Conservation (phyloP, 2,113 vertebrate genomes). For the Prionailurus bengalensis region DNA sequence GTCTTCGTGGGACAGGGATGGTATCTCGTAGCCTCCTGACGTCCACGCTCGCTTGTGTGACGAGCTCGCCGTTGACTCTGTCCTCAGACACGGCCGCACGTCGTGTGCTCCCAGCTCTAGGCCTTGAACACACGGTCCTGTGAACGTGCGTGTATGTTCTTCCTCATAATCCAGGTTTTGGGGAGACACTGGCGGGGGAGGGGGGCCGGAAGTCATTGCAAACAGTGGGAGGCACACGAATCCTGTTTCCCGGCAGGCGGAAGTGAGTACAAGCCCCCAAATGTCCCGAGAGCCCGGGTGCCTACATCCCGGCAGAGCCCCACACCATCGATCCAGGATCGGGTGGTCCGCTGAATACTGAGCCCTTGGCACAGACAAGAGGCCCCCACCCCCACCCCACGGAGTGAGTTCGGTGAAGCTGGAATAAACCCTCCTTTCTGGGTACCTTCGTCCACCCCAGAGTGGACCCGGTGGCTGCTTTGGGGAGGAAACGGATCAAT, state of each 20-base stretch:
- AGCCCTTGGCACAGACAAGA: not conserved
- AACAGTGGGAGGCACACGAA: not conserved
- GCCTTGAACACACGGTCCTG: rapidly evolving
- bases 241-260: not conserved
- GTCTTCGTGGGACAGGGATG: not conserved
- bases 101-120: too few relatives aligned
- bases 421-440: not conserved
- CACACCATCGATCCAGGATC: not conserved
- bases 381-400: too few relatives aligned
- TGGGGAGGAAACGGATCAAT: not conserved
- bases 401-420: not conserved
- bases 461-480: not conserved
- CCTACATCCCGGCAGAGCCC: not conserved
- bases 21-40: not conserved
- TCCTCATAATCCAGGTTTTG: not conserved
- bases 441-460: not conserved
- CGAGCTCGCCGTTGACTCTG: not conserved
- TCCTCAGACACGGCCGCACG: rapidly evolving
- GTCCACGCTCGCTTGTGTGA: not conserved
- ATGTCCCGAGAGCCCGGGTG: not conserved
- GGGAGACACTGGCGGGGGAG: not conserved
- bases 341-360: not conserved
- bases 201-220: not conserved
- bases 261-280: not conserved
- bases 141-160: rapidly evolving